Base-by-base conservation (phyloP, 2,113 vertebrate species). In the Prinia subflava region DNA sequence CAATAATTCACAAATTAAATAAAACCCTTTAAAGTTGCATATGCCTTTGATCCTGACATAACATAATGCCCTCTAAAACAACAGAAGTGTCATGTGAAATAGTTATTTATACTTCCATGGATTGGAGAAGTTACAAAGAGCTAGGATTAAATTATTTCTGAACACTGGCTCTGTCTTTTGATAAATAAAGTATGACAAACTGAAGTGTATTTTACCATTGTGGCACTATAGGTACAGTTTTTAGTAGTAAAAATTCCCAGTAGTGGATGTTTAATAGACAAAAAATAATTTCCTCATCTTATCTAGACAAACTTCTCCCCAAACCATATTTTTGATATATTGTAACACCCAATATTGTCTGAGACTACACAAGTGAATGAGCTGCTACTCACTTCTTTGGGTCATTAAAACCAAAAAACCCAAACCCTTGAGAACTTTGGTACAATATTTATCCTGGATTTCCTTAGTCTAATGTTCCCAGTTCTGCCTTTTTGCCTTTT, bases 1-100 rank as follows among this genome's bases (percentile, higher is more conserved):
- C 6, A 95, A 65, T 95, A 85, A 80, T 90, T 96, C 67, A 95
- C 47, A 70, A 80, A 87, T 85, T 89, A 95, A 89, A 93, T 83
- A 87, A 89, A 94, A 85, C 7, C 6, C n/a, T 88, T 95, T 65
- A 68, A 83, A 92, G 49, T 30, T 87, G 23, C 19, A 91, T 42
- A 68, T 74, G 55, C 20, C 83, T 93, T 95, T 93, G 56, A 87
- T 94, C 67, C 42, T 89, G 85, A 68, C 60, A 71, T 22, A 62
- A 35, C 22, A 50, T 59, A 89, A 79, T 68, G 37, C 4, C 21
- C 55, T 95, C 46, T 86, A 82, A 97, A 96, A 93, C 77, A 95
- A 75, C 10, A 75, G n/a, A 89, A 62, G 21, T 78, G 77, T 86
- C 52, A 46, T 70, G 19, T 71, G 49, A 95, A 71, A 62, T 69